Evolutionary conservation across 2,888 invertebrate genomes (phyloP).

Genomic region (Nomada lathburiana): DNA sequence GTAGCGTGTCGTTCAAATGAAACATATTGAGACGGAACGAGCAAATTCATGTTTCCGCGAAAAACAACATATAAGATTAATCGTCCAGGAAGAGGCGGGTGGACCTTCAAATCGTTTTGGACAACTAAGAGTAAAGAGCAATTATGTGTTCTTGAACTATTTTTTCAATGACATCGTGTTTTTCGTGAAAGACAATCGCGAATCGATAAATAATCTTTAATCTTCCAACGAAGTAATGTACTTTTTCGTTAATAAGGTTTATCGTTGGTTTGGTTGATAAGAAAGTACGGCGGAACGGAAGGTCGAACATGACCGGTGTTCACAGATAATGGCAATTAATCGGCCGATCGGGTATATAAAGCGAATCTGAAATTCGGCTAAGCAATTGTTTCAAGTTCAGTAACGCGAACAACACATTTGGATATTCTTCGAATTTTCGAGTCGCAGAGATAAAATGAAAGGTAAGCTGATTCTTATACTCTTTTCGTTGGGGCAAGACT

Average conservation of each 20-base stretch:
- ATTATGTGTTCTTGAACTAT: too few relatives aligned
- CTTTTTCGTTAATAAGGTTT: conserved; percentile 9
- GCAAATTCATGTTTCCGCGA: too few relatives aligned
- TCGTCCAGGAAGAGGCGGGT: too few relatives aligned
- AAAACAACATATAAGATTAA: too few relatives aligned
- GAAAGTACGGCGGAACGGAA: not conserved
- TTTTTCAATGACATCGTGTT: too few relatives aligned
- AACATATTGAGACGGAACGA: too few relatives aligned
- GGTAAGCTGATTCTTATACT: conserved; percentile 36
- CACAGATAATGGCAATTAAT: not conserved
- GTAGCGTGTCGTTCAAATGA: too few relatives aligned
- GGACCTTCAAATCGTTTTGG: too few relatives aligned
- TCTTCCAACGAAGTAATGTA: not conserved
- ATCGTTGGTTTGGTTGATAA: conserved; percentile 7
- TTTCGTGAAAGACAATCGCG: too few relatives aligned
- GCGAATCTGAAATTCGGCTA: not conserved
- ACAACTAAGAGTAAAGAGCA: too few relatives aligned
- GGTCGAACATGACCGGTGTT: not conserved
- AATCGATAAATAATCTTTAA: not conserved
- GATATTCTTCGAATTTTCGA: not conserved
- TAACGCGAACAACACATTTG: not conserved
- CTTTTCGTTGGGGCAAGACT: not conserved
- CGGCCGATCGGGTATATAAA: conserved; percentile 29
- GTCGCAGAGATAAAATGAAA: conserved; percentile 54
- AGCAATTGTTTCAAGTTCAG: not conserved